Percentiles rank a stretch among this genome's conserved stretches.
Conservation (phyloP, 2,113 vertebrate species). For the Zosterops lateralis region DNA sequence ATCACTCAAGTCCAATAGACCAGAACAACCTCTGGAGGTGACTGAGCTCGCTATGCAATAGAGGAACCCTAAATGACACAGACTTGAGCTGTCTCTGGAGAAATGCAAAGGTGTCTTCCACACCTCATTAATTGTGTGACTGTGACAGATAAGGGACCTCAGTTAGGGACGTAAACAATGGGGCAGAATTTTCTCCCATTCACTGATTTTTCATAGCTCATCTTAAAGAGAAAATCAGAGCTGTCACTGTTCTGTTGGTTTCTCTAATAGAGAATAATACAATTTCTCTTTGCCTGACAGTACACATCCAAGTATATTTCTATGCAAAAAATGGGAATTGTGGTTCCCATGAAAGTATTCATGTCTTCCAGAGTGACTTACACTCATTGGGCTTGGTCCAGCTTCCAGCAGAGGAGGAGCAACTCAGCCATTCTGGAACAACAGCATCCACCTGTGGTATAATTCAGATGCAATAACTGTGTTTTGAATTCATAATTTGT, state of each 20-base stretch:
- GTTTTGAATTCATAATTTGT: background rate
- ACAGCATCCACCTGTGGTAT: background rate
- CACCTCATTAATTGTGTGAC: background rate
- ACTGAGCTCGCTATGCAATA: background rate
- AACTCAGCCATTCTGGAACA: background rate
- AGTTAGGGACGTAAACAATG: background rate
- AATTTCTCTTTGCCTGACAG: background rate
- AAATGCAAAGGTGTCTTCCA: background rate
- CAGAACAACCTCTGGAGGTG: background rate
- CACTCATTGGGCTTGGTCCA: background rate
- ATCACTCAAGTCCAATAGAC: background rate
- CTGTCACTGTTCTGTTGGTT: background rate
- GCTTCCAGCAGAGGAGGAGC: background rate
- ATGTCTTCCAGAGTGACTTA: background rate
- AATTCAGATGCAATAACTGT: background rate
- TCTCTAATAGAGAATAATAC: background rate
- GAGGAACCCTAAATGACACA: background rate
- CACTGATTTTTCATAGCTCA: background rate
- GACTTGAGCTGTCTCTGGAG: background rate
- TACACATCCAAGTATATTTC: background rate
- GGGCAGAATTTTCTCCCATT: background rate
- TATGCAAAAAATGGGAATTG: background rate
- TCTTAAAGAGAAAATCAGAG: background rate
- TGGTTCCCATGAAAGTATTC: background rate
- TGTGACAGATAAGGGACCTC: background rate